These are phyloP conservation scores for Oncopeltus fasciatus DNA, from an alignment of 1,140 invertebrate genomes.

Conservation along the genomic window DNA sequence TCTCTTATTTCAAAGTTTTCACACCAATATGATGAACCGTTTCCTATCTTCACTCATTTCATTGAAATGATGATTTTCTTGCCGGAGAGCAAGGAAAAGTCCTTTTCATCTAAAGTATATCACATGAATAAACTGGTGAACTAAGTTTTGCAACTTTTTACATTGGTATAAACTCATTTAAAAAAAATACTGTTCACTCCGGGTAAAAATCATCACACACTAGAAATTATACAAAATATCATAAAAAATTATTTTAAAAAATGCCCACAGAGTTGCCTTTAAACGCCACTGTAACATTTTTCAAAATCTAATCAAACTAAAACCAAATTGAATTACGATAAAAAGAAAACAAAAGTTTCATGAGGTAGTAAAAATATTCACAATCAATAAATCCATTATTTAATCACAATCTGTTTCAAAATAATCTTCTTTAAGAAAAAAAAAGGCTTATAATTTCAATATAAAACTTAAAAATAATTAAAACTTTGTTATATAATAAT, in stretches of 20 bases:
- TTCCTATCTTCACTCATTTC: background rate
- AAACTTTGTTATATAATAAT: background rate
- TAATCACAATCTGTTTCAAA: background rate
- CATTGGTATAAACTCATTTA: too few species aligned
- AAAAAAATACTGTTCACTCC: too few species aligned
- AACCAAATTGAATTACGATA: too few species aligned
- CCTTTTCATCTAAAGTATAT: background rate
- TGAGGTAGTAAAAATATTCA: background rate
- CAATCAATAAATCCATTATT: background rate
- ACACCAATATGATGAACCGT: conserved; percentile 10
- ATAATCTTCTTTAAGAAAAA: background rate
- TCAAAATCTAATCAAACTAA: too few species aligned
- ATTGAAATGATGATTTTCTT: conserved; percentile 1
- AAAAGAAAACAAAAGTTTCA: background rate
- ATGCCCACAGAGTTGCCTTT: too few species aligned
- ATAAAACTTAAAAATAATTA: background rate
- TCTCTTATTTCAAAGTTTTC: too few species aligned
- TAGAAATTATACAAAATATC: too few species aligned
- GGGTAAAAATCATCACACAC: too few species aligned
- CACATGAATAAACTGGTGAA: background rate
- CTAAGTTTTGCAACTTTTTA: background rate
- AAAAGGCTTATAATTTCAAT: background rate
- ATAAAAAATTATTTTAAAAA: too few species aligned
- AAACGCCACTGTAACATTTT: too few species aligned
- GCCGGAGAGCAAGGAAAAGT: background rate